Conservation (phyloP, 1,140 invertebrate genomes). For the Acromyrmex charruanus region DNA sequence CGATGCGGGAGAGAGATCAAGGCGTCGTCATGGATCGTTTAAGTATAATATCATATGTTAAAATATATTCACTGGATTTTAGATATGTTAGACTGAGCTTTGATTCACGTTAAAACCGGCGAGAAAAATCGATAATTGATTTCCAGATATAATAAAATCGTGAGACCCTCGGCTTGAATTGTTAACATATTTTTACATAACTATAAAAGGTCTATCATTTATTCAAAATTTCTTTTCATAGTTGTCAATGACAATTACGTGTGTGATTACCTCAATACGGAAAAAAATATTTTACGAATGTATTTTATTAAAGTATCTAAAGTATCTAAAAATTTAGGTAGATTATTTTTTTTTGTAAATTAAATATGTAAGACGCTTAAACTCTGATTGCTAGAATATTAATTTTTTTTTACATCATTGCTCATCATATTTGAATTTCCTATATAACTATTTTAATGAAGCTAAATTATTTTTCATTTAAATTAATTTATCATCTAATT, state of each 20-base stretch:
- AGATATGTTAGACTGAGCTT: not conserved
- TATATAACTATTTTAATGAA: too few species aligned
- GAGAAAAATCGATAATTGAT: not conserved
- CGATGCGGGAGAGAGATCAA: not conserved
- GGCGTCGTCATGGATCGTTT: not conserved
- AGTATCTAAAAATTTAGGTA: too few species aligned
- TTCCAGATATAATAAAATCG: not conserved
- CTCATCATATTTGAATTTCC: too few species aligned
- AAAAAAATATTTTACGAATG: too few species aligned
- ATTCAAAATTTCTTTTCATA: not conserved
- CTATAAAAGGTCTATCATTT: not conserved
- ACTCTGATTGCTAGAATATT: too few species aligned
- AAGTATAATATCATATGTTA: not conserved
- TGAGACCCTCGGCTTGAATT: not conserved
- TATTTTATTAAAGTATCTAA: too few species aligned
- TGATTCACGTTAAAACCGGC: not conserved
- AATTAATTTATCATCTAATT: too few species aligned
- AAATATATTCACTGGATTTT: not conserved
- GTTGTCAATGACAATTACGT: not conserved
- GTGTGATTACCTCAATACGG: not conserved
- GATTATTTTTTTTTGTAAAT: too few species aligned
- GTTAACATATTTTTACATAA: not conserved
- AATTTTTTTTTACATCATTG: too few species aligned
- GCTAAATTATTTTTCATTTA: too few species aligned
- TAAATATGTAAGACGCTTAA: too few species aligned